Base-by-base conservation (phyloP, 2,113 vertebrate genomes). In the Phainopepla nitens region DNA sequence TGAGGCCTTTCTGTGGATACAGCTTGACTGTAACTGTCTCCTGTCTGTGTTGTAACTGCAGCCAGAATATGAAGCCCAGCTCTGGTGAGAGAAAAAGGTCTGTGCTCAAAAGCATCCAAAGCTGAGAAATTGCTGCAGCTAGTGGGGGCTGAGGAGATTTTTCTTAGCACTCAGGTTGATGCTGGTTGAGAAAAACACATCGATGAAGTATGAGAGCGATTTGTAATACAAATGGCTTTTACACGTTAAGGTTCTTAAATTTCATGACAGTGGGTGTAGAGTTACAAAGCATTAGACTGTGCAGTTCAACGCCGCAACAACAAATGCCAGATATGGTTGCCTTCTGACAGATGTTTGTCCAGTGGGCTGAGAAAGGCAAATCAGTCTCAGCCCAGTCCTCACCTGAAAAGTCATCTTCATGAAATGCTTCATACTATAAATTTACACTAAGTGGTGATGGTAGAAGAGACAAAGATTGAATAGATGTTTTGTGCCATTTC, bases 381-480 rank as follows among this genome's bases (percentile, higher is more conserved):
- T 53, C 6, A 33, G 20, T 41, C 47, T 57, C 41, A 42, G 64
- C n/a, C 25, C n/a, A 29, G 6, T 27, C 90, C 68, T 87, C 51
- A 81, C 56, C 19, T 83, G 76, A 78, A 76, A 90, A 96, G 51
- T 62, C 47, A 62, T 91, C 25, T 66, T 89, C 29, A 29, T 78
- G 13, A 83, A 89, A 90, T 88, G 39, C 31, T 82, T 79, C 66
- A 39, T 65, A 39, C 33, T 66, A 73, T 78, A 83, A 61, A 95
- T 82, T 81, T 93, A 28, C 41, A 35, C 69, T 69, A 57, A 92
- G 44, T 78, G n/a, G 56, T 45, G 64, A 89, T 27, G 64, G 80
- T 24, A 84, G 80, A 88, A 66, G 72, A 93, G 82, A 96, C 82
- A 90, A 75, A 88, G 90, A 93, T 72, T 89, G 82, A 96, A 66